Evolutionary conservation across 2,888 invertebrate species (phyloP).

Genomic region (Lepidochitona cinerea): DNA sequence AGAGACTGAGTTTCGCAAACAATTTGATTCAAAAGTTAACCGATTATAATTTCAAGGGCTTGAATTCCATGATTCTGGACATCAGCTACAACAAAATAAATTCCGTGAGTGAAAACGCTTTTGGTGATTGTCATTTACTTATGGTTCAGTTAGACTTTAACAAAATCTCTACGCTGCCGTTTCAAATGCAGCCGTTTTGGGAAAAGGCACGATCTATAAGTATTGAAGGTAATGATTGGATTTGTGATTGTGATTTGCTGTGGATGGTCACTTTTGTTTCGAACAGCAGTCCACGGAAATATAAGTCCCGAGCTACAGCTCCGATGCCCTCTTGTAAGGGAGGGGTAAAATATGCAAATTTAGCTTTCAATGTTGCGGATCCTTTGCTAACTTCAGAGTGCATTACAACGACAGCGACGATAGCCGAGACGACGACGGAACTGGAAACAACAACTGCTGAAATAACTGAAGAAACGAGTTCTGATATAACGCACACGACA

Average conservation of each 20-base stretch:
- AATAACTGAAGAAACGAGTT: neutral
- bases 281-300: neutral
- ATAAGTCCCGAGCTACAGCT: neutral
- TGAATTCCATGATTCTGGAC: constrained; percentile 32
- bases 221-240: constrained; percentile 31
- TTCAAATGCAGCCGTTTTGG: neutral
- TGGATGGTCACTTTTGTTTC: constrained; percentile 42
- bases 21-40: neutral
- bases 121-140: constrained; percentile 6
- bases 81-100: constrained; percentile 34
- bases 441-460: constrained; percentile 1
- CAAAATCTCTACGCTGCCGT: neutral
- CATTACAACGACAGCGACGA: constrained; percentile 28
- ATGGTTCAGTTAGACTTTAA: neutral
- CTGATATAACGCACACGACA: constrained; percentile 25
- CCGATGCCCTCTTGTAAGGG: constrained; percentile 32
- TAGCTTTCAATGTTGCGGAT: constrained; percentile 22
- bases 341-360: constrained; percentile 27
- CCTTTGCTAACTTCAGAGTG: constrained; percentile 30
- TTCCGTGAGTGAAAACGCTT: constrained; percentile 33
- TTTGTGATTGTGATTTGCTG: constrained; percentile 46
- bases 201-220: neutral
- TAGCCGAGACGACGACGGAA: constrained; percentile 18
- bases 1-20: neutral
- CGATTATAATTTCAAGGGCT: constrained; percentile 15